A percentile compares a stretch with the other conserved stretches of the same genome.
phyloP scores from a whole-genome alignment of 2,797 vertebrate species.

The Rhynchonycteris naso region DNA sequence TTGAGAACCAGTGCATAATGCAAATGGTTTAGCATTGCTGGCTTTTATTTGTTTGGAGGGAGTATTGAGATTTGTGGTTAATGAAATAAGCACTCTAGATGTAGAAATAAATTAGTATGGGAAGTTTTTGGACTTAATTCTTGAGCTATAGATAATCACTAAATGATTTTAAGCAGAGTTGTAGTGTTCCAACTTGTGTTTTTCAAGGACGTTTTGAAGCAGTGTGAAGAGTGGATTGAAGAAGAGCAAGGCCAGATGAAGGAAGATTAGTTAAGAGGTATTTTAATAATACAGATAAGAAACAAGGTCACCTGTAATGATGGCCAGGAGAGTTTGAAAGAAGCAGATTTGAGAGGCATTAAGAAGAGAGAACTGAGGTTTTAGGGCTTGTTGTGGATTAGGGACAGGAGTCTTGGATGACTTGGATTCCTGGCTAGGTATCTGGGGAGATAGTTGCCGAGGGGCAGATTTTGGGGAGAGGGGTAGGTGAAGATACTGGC shows the following conservation, averaged over 20 bases:
- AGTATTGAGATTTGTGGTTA: neutral
- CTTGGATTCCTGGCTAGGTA: neutral
- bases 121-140: slow-evolving; percentile 28
- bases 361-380: neutral
- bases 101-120: neutral
- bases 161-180: neutral
- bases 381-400: neutral
- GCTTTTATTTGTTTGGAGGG: neutral
- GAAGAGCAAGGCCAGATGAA: neutral
- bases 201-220: slow-evolving; percentile 13
- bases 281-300: slow-evolving; percentile 34
- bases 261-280: neutral
- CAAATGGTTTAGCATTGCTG: neutral
- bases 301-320: neutral
- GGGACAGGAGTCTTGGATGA: neutral
- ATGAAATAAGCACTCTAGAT: slow-evolving; percentile 26
- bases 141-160: neutral
- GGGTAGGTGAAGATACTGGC: neutral
- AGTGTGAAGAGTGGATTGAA: neutral
- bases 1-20: neutral
- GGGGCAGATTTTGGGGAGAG: neutral
- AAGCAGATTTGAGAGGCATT: neutral
- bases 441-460: neutral
- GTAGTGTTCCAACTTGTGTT: neutral
- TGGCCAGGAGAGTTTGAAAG: neutral